Base-by-base conservation (phyloP, 2,113 vertebrate species). In the Marmota monax region DNA sequence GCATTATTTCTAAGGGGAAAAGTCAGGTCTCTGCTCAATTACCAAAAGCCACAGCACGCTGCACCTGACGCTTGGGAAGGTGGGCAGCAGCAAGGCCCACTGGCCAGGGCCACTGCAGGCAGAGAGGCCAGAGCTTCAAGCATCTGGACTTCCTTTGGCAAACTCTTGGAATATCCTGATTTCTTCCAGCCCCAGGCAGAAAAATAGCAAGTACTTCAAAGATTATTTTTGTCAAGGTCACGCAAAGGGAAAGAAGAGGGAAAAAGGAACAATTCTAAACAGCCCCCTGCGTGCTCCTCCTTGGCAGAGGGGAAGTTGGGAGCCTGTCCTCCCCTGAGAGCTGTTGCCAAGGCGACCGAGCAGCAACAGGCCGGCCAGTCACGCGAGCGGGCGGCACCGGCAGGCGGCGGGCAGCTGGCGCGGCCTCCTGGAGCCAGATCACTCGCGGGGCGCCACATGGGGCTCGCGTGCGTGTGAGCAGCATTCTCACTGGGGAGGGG, bases 371-470 rank as follows among this genome's bases (percentile, higher is more conserved):
- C 97, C 97, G 70, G 91, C 97, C 0, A 99, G 99, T 99, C 99
- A 99, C 99, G 99, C 99, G 99, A 99, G 98, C 97, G 11, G 85
- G 82, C 95, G 97, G 98, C 98, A 98, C 98, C 97, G 97, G 99
- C 99, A 99, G 92, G 97, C 98, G 84, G 5, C 97, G 97, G 98
- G 98, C 98, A 97, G 98, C 94, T 97, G 97, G 98, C 98, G 94
- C 92, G 74, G 96, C 92, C 97, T 98, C 94, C 97, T 98, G 98
- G 98, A 98, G 88, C 82, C 93, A 97, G 98, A 95, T 92, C 96
- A 96, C 97, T 78, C 0, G n/a, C 97, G 4, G 5, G 61, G 79
- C 76, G 76, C 63, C 18, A 88, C 84, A 29, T 22, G 72, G 63
- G 83, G 61, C 37, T 96, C 94, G 96, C 12, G 97, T 94, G 96